phyloP scores from a whole-genome alignment of 1,140 invertebrate species.

The Aphelenchoides avenae region DNA sequence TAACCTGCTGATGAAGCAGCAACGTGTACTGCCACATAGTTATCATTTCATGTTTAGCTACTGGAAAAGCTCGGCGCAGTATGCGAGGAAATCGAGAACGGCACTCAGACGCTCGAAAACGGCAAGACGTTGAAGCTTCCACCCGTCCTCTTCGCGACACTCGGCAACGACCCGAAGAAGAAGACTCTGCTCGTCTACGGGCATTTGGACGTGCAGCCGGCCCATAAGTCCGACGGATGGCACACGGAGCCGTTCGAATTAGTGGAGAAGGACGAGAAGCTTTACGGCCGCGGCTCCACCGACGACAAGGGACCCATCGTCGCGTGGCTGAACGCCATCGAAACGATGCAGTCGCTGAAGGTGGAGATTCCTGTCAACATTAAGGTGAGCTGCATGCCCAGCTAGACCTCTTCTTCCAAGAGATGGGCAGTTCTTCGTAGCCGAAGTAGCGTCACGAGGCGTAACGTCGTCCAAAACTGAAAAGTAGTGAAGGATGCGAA shows the following conservation, averaged over 20 bases:
- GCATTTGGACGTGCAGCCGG: conserved; percentile 95
- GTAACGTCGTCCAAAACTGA: too few relatives aligned
- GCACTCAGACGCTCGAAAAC: conserved; percentile 70
- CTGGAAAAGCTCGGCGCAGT: conserved; percentile 73
- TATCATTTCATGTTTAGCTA: conserved; percentile 60
- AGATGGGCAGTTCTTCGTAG: too few relatives aligned
- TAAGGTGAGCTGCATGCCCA: conserved; percentile 65
- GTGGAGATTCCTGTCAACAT: conserved; percentile 79
- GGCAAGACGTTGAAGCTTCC: conserved; percentile 74
- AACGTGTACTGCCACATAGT: too few relatives aligned
- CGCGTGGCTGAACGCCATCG: conserved; percentile 86
- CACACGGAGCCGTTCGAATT: conserved; percentile 86
- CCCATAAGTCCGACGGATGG: conserved; percentile 59
- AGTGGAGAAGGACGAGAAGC: conserved; percentile 78
- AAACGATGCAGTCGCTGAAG: conserved; percentile 74
- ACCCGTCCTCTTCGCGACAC: conserved; percentile 76
- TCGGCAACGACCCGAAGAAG: conserved; percentile 74
- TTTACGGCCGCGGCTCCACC: conserved; percentile 83
- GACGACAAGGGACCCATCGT: conserved; percentile 81
- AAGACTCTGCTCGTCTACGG: conserved; percentile 90
- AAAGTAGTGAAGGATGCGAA: too few relatives aligned
- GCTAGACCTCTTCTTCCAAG: too few relatives aligned
- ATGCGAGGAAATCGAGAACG: conserved; percentile 75
- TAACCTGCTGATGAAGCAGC: too few relatives aligned
- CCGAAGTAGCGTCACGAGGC: too few relatives aligned